Evolutionary conservation across 2,888 invertebrate genomes (phyloP).

Genomic region (Eupithecia subumbrata): DNA sequence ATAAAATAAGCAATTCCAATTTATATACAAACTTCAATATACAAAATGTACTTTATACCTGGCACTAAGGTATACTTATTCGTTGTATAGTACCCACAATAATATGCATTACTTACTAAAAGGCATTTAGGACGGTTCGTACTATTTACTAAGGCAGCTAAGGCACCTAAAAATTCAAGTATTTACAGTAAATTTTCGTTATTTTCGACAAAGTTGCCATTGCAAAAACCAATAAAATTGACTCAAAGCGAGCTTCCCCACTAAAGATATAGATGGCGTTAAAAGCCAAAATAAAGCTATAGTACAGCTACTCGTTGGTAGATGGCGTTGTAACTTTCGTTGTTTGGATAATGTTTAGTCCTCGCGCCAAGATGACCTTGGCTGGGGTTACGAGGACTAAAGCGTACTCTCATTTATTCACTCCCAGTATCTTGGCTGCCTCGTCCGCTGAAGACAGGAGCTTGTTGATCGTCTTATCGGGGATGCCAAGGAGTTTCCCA

Average conservation of each 20-base stretch:
- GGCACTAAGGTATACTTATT: constrained; percentile 67
- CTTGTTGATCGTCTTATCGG: constrained; percentile 93
- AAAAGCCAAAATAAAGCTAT: constrained; percentile 21
- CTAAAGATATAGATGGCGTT: constrained; percentile 14
- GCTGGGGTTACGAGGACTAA: constrained; percentile 80
- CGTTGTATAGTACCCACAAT: constrained; percentile 73
- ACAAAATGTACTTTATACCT: constrained; percentile 71
- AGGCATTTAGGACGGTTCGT: constrained; percentile 78
- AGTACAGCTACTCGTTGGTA: constrained; percentile 52
- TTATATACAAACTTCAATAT: constrained; percentile 49
- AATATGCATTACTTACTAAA: constrained; percentile 54
- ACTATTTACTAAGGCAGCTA: constrained; percentile 74
- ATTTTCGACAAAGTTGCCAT: constrained; percentile 20
- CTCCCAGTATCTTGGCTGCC: constrained; percentile 94
- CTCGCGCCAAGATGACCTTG: constrained; percentile 76
- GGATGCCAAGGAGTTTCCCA: constrained; percentile 94
- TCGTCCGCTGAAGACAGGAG: constrained; percentile 92
- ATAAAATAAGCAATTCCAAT: constrained; percentile 42
- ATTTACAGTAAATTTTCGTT: constrained; percentile 45
- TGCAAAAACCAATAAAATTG: constrained; percentile 24
- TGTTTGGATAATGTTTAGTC: constrained; percentile 64
- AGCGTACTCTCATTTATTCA: constrained; percentile 87
- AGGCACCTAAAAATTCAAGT: constrained; percentile 63
- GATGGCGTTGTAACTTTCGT: constrained; percentile 61
- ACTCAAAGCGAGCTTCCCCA: constrained; percentile 26